phyloP scores from a whole-genome alignment of 2,113 vertebrate species.

The Acinonyx jubatus region DNA sequence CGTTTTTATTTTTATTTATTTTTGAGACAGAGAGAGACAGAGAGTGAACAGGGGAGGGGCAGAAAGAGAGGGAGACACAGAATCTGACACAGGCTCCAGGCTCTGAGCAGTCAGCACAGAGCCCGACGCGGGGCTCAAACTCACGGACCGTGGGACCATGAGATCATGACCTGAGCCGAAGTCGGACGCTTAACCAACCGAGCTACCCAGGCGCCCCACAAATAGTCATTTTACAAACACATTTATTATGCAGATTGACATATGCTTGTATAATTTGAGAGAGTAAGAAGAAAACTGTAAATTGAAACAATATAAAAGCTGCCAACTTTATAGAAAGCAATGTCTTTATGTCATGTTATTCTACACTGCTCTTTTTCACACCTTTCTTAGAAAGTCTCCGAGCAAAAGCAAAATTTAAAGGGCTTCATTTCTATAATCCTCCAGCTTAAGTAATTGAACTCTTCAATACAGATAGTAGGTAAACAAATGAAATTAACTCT shows the following conservation, averaged over 20 bases:
- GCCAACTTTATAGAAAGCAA: conserved; percentile 36
- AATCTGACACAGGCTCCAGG: too few species aligned
- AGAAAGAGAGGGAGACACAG: too few species aligned
- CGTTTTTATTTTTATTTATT: too few species aligned
- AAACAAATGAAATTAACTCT: conserved; percentile 36
- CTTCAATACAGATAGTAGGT: not conserved
- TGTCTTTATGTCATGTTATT: not conserved
- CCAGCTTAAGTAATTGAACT: not conserved
- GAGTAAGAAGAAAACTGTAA: conserved; percentile 12
- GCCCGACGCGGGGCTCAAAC: too few species aligned
- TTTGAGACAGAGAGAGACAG: too few species aligned
- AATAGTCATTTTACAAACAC: conserved; percentile 22
- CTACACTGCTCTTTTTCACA: not conserved
- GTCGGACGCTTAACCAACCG: too few species aligned
- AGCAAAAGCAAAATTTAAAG: conserved; percentile 11
- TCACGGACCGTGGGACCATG: too few species aligned
- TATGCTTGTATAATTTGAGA: not conserved
- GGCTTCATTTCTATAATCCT: conserved; percentile 3
- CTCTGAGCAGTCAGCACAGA: too few species aligned
- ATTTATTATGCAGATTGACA: not conserved
- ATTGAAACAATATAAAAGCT: not conserved
- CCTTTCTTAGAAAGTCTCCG: conserved; percentile 19
- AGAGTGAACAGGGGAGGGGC: too few species aligned
- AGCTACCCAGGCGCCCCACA: not conserved
- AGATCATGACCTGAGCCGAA: too few species aligned